Base-by-base conservation (phyloP, 2,888 invertebrate genomes). In the Pseudoips prasinana region DNA sequence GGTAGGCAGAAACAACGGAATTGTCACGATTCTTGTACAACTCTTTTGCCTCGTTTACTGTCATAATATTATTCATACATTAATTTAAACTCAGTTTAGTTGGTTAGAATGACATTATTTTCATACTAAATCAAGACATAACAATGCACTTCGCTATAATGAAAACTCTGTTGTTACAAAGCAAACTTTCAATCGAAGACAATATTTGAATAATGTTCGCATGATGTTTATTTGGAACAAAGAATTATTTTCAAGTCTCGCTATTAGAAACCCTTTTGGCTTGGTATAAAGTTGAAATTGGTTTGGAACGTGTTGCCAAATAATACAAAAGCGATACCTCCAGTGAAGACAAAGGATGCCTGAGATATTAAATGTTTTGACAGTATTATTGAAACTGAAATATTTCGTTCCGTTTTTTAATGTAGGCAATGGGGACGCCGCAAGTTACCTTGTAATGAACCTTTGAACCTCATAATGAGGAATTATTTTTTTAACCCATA, bases 201-300 rank as follows among this genome's bases (percentile, higher is more conserved):
- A 51, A 43, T 43, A 46, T 51, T 51, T 43, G 38, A 43, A 42
- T 40, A 36, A 27, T 29, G 26, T 38, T 35, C 44, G 24, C 28
- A 14, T 38, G 32, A 14, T 38, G 22, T 22, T 37, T 17, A 3
- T 7, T 14, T 19, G 9, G 32, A 38, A 43, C 26, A 37, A 38
- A 26, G 32, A 41, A 41, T 38, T 39, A 18, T 43, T 24, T 17
- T 19, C 25, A 14, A 14, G n/a, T 22, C 4, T 2, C 3, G 1
- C 0, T n/a, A 14, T 14, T 14, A 3, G 2, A 14, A 14, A 14
- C 14, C 25, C 29, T 40, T n/a, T 0, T 1, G 0, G 6, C 2
- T 6, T 5, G 18, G 2, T 8, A 29, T 3, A 57, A 24, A 37
- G 14, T 20, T 8, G 7, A 34, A 23, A 34, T 11, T 32, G 22